A percentile compares a stretch with the other conserved stretches of the same genome.
Evolutionary conservation across 2,797 vertebrate genomes (phyloP).

Genomic region (Lepus oiostolus): DNA sequence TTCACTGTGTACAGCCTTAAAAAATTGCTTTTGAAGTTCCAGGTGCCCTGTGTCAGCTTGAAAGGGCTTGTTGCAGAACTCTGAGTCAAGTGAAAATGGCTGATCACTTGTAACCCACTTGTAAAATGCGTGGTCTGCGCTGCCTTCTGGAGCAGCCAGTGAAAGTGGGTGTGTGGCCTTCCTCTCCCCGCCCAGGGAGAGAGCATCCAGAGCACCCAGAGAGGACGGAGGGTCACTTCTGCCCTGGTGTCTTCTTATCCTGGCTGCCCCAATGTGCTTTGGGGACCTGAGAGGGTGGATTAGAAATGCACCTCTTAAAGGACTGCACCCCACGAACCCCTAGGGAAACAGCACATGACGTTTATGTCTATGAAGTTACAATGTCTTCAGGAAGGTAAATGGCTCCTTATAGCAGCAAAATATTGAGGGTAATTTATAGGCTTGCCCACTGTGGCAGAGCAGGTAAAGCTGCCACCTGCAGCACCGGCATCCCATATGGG

Average conservation of each 20-base stretch:
- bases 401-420: conserved; percentile 22
- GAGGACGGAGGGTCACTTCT: conserved; percentile 23
- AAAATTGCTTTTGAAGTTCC: conserved; percentile 53
- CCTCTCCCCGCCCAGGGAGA: background rate
- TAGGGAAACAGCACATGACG: background rate
- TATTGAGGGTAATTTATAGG: conserved; percentile 11
- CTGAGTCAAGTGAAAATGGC: background rate
- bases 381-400: background rate
- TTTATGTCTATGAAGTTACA: conserved; percentile 45
- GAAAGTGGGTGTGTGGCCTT: background rate
- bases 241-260: background rate
- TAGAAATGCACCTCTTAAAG: background rate
- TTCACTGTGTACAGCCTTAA: background rate
- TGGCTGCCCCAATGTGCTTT: conserved; percentile 23
- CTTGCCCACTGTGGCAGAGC: no score
- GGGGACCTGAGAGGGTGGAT: background rate
- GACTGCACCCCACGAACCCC: background rate
- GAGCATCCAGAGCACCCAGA: background rate
- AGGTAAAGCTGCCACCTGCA: no score
- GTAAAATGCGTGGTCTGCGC: background rate
- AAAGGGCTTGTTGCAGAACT: conserved; percentile 49
- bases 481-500: no score
- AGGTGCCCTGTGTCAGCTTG: background rate
- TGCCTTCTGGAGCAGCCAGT: background rate
- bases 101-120: background rate